Evolutionary conservation across 1,140 invertebrate genomes (phyloP), one percentile per base, ranked within the genome.

Genomic region (Lepidurus packardi): DNA sequence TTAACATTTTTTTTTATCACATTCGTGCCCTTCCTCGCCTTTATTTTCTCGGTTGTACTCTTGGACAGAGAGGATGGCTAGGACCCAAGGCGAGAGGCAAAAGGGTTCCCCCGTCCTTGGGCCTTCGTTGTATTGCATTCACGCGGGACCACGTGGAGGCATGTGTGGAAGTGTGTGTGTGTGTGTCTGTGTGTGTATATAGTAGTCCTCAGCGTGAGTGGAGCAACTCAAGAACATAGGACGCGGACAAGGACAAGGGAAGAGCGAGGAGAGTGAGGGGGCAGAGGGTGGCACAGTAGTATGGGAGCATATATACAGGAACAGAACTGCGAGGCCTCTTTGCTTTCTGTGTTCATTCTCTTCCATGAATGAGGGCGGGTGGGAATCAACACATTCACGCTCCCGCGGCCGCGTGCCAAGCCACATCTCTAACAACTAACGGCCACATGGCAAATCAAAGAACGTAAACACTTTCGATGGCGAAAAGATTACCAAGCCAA

Each of bases 321-420:
- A 13, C 6, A 13, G 13, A 65, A 65, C 53, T n/a, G 53, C 10
- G 13, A 65, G 53, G 53, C 53, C 53, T 65, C 53, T 65, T 65
- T 65, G 53, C 53, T 65, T 65, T n/a, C 53, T 13, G 16, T n/a
- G 53, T 21, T 65, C 13, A 65, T 21, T 16, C 53, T 13, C 13
- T 65, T 65, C 53, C 53, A 65, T 65, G 53, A 65, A 65, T 65
- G 53, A 65, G 53, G 53, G 53, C 53, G 53, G 53, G 53, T n/a
- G 53, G 53, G 13, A 65, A 65, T 65, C 53, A 16, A 65, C 34
- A 16, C 53, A 65, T 65, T 65, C 13, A 65, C 53, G 53, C 53
- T 65, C 53, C 53, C 53, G 53, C 53, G 7, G 53, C 53, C 53
- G 53, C 53, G 53, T 65, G 53, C 53, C 53, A 65, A n/a, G 21